These are phyloP conservation scores for Dunckerocampus dactyliophorus DNA, from an alignment of 2,113 vertebrate species.

Conservation along the genomic window DNA sequence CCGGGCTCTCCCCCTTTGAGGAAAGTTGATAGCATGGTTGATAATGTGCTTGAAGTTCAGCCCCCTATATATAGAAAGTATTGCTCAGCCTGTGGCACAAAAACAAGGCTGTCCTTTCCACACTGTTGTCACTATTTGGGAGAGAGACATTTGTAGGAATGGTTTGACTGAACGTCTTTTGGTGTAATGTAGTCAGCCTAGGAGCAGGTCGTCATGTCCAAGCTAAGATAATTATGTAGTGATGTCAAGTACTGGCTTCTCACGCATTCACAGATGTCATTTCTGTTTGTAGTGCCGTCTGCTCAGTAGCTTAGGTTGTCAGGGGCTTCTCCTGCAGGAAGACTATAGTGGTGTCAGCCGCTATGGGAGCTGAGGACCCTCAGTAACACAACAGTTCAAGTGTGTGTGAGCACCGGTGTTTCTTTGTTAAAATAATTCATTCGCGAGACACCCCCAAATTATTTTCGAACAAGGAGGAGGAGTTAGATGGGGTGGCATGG, in stretches of 20 bases:
- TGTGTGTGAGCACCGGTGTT: background rate
- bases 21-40: slow-evolving; percentile 11
- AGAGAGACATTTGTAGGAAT: background rate
- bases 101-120: slow-evolving; percentile 1
- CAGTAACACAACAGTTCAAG: background rate
- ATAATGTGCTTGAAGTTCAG: slow-evolving; percentile 11
- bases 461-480: background rate
- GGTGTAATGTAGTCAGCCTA: background rate
- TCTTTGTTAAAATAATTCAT: background rate
- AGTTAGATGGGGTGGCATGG: too few relatives aligned
- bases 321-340: background rate
- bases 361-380: background rate
- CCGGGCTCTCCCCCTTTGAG: background rate
- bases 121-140: background rate
- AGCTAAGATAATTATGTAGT: background rate
- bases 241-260: background rate
- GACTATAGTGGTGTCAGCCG: background rate
- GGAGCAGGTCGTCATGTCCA: background rate
- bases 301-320: background rate
- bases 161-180: background rate
- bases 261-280: background rate
- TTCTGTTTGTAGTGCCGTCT: background rate
- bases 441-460: background rate
- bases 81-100: slow-evolving; percentile 6
- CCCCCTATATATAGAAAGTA: slow-evolving; percentile 41